Evolutionary conservation across 2,113 vertebrate species (phyloP), one percentile per base, ranked within the genome.

Genomic region (Meles meles): DNA sequence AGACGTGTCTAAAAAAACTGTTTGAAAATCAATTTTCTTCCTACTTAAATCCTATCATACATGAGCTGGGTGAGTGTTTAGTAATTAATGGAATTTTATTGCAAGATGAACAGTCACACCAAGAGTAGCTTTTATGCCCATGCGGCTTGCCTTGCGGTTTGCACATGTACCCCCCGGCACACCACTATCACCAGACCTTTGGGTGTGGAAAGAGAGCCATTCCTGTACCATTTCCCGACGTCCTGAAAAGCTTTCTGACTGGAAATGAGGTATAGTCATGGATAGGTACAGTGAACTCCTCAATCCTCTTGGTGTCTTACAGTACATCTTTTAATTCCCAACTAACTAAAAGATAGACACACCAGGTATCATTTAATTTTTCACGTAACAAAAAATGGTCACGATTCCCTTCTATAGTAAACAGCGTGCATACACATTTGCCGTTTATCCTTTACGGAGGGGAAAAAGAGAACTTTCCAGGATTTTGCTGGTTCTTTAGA

Each of bases 321-420:
- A 15, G 42, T 93, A 90, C 42, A 71, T 97, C 97, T 98, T 94
- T 37, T 61, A 77, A 89, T 98, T 97, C 95, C 92, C 94, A 27
- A 1, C 5, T 81, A 92, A 34, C 29, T 89, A 97, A 97, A 96
- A 96, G 85, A 97, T 96, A 97, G 74, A 98, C 88, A 93, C 25
- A 91, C 86, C 4, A 96, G 96, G 96, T 18, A 97, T 76, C 10
- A 57, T 98, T 85, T 98, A 93, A 94, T 90, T 95, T 95, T 94
- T 89, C 82, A 95, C 39, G 81, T 85, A 92, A 92, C 39, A 94
- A 95, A 93, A 96, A 97, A 95, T 31, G 85, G 29, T 84, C 69
- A 88, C 29, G 23, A 83, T 96, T 84, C 93, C 88, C 96, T 96
- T 97, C 96, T 94, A 63, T 72, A 96, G 59, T 90, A 93, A 59